phyloP scores from a whole-genome alignment of 2,113 vertebrate species.

The Puntigrus tetrazona region DNA sequence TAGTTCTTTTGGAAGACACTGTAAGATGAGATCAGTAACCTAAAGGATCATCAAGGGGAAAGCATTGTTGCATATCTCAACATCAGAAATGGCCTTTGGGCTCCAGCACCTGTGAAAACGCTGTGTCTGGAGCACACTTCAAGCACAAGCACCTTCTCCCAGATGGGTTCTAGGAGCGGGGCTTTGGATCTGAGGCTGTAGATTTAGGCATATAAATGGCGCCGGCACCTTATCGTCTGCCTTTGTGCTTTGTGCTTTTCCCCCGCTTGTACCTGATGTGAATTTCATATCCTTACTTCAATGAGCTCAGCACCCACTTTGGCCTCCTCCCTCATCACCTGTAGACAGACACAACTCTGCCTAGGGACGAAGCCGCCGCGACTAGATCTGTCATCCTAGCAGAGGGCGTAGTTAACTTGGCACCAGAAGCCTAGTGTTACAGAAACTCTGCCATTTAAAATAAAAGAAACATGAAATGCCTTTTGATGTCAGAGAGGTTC shows the following conservation, averaged over 20 bases:
- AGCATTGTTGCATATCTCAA: conserved; percentile 33
- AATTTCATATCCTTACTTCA: conserved; percentile 52
- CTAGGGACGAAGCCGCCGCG: conserved; percentile 12
- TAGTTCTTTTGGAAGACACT: conserved; percentile 6
- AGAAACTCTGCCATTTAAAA: conserved; percentile 70
- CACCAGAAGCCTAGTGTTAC: conserved; percentile 59
- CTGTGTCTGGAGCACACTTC: conserved; percentile 66
- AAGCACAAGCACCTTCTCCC: conserved; percentile 62
- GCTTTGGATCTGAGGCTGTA: conserved; percentile 64
- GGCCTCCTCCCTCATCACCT: conserved; percentile 40
- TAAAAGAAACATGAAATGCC: conserved; percentile 72
- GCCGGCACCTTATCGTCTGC: conserved; percentile 57
- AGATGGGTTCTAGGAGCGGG: conserved; percentile 58
- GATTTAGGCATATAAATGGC: conserved; percentile 58
- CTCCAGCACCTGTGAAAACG: conserved; percentile 61
- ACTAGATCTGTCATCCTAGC: conserved; percentile 48
- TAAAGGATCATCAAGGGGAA: conserved; percentile 37
- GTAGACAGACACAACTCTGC: conserved; percentile 9
- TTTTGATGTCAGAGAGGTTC: conserved; percentile 71
- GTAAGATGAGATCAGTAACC: conserved; percentile 27
- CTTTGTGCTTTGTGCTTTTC: conserved; percentile 59
- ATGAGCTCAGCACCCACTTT: conserved; percentile 35
- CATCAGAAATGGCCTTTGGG: conserved; percentile 54
- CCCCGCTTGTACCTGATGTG: conserved; percentile 55
- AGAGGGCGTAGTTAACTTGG: conserved; percentile 51